Evolutionary conservation across 1,140 invertebrate genomes (phyloP), one percentile per base, ranked within the genome.

Genomic region (Zophobas morio): DNA sequence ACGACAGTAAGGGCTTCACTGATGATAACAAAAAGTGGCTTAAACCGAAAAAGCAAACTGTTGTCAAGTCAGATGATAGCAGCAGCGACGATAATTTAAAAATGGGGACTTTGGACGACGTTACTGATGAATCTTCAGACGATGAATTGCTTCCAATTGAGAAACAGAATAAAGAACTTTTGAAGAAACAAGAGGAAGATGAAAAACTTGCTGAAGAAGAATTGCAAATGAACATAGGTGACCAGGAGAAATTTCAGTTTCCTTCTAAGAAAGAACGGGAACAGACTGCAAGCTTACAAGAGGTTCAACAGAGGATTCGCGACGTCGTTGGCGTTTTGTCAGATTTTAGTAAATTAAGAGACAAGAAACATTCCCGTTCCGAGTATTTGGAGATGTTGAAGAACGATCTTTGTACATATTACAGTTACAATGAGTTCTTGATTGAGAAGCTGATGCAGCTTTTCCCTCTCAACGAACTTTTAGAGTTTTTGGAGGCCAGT

Each of bases 401-500:
- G 60, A 91, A 91, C 79, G 98, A 99, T 88, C 88, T 99, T 6
- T 99, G 97, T 83, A 89, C 90, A n/a, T 99, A 98, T 86, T 99
- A 99, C 87, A 96, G 95, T 84, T 99, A 99, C 84, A 99, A 99
- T 89, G 92, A 95, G 76, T 99, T 96, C 86, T 87, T 99, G 6
- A 99, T 99, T 94, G 93, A 95, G 81, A 94, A 94, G 86, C 88
- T 99, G 2, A 96, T 99, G 91, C 92, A 99, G 84, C 89, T 99
- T 76, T 99, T 99, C 86, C 92, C 96, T 5, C 85, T 96, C 0
- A 90, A 91, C 76, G 97, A 99, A 86, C 88, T 99, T 33, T 89
- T 98, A 79, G 97, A 99, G 84, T 98, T 97, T 88, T 88, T 99
- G 8, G 98, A 99, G 90, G 96, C 98, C 0, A 99, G 97, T 86